Base-by-base conservation (phyloP, 2,797 vertebrate genomes). In the Phataginus tetradactyla region DNA sequence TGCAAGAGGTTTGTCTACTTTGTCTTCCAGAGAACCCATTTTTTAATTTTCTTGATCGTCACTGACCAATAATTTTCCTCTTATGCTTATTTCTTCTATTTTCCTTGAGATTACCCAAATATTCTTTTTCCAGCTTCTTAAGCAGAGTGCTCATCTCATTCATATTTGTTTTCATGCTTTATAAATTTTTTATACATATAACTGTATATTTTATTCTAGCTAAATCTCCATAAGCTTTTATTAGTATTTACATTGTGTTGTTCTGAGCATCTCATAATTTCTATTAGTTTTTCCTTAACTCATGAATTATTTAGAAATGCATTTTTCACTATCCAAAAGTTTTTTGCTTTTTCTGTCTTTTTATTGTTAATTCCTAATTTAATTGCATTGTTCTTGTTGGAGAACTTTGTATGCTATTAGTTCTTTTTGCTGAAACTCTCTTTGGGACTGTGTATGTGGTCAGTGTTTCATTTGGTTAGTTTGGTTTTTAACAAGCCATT, bases 291-390 rank as follows among this genome's bases (percentile, higher is more conserved):
- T 92, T 81, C 23, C n/a, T 95, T 94, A 94, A 90, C 42, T 29
- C 20, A 32, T 32, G 8, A 84, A 34, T 90, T 86, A 94, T 71
- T 92, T 88, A 74, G 42, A 95, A 92, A 77, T 72, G 20, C 29
- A 55, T 53, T 75, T 64, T 94, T 89, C n/a, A 66, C 25, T 89
- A 93, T 93, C 34, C 2, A 72, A 95, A 68, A 23, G 17, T 78
- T 29, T 83, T 91, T 94, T 80, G 25, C 64, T 93, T 94, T 64
- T 8, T 29, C n/a, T 86, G 11, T 86, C 8, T 84, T 91, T 96
- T 95, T 83, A 64, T 78, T 96, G 59, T 95, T 91, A 90, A 83
- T 87, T 77, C 96, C 71, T 89, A 86, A 83, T 45, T 88, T 83
- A 92, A 92, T 64, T 75, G 11, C 29, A 69, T 71, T 79, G 29